Base-by-base conservation (phyloP, 1,140 invertebrate species). In the Orchestia grillus region DNA sequence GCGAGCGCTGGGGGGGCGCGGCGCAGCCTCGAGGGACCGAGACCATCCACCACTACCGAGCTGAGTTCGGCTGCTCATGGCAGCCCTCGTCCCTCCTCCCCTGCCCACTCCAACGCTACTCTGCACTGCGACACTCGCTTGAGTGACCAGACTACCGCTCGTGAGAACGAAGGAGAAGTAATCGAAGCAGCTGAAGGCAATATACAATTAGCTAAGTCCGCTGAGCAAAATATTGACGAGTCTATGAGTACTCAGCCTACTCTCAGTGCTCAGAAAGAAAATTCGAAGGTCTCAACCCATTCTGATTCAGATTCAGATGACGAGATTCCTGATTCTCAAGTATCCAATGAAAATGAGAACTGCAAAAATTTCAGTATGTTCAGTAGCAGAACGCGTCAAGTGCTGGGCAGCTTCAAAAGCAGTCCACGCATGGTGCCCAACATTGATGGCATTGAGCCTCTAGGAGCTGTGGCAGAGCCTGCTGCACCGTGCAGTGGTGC, bases 261-360 rank as follows among this genome's bases (percentile, higher is more conserved):
- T 53, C 47, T 53, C 6, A 53, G 19, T 53, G 62, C 3, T 1
- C 62, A 77, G 36, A 77, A 77, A 3, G 1, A 77, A 23, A 77
- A 77, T 77, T 23, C 62, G 11, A 77, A 23, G 36, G 36, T 23
- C 28, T 77, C 28, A 23, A 77, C 3, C 28, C 62, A 15, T 36
- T 77, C 62, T 15, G 95, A 96, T 41, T 96, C 47, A 42, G 96
- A 96, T 62, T 96, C 96, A 43, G 96, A 97, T 4, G 96, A 96
- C 41, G 96, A 96, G 53, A 96, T 96, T 44, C 95, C 96, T 23
- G 87, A 94, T 62, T 96, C 96, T 57, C 96, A 96, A 94, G 47
- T 44, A 16, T 87, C 41, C 44, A 96, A 96, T 28, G 16, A 42
- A 6, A 44, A 45, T 94, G 92, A 44, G 42, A 88, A 95, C n/a